phyloP scores from a whole-genome alignment of 2,113 vertebrate genomes.

The Coregonus clupeaformis region DNA sequence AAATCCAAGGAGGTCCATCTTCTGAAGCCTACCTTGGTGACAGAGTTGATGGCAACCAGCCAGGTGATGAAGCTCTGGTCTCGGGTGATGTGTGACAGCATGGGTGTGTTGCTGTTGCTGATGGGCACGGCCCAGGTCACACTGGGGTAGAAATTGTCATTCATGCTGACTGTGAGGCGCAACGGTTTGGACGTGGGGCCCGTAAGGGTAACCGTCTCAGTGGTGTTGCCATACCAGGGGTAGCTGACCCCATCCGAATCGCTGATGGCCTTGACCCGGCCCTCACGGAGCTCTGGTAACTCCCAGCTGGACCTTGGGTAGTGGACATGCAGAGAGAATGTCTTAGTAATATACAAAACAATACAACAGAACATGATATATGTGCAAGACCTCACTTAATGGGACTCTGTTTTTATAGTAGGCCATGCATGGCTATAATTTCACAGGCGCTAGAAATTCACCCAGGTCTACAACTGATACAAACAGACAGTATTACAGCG shows the following conservation, averaged over 20 bases:
- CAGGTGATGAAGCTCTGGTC: conserved; percentile 99
- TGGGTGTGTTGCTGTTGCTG: conserved; percentile 91
- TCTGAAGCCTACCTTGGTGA: conserved; percentile 80
- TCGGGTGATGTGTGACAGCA: conserved; percentile 92
- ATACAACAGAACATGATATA: too few relatives aligned
- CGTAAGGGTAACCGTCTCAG: conserved; percentile 91
- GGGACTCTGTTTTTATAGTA: too few relatives aligned
- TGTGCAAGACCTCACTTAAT: too few relatives aligned
- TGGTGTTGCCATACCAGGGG: conserved; percentile 98
- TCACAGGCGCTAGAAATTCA: too few relatives aligned
- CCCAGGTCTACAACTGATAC: too few relatives aligned
- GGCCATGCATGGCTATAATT: too few relatives aligned
- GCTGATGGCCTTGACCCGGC: conserved; percentile 93
- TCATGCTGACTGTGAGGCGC: conserved; percentile 96
- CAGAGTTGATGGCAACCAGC: conserved; percentile 94
- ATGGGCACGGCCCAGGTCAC: conserved; percentile 98
- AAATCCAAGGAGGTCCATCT: too few relatives aligned
- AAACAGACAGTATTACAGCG: too few relatives aligned
- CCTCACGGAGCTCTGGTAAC: conserved; percentile 91
- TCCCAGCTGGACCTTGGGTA: conserved; percentile 94
- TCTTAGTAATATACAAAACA: neutral
- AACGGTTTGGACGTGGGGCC: conserved; percentile 93
- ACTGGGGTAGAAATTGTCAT: conserved; percentile 98
- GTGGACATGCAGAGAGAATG: conserved; percentile 34
- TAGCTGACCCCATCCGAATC: conserved; percentile 98